Evolutionary conservation across 35 echinoderm and acorn worm species (phyloP).

Genomic region (Strongylocentrotus purpuratus): DNA sequence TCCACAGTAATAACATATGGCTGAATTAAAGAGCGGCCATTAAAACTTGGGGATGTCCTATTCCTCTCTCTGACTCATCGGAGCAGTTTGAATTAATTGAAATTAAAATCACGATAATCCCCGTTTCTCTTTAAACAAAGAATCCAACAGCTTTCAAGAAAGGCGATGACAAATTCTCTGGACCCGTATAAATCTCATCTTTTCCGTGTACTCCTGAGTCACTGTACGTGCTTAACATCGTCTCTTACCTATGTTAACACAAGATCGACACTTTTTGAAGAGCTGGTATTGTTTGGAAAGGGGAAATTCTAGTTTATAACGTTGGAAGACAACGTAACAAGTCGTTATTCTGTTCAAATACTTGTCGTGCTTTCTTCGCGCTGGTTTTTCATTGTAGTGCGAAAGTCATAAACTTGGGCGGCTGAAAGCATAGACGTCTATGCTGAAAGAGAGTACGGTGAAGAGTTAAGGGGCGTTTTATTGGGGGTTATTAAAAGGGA

Average conservation of each 20-base stretch:
- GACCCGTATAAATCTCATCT: not conserved
- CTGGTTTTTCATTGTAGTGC: not conserved
- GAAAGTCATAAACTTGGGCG: not conserved
- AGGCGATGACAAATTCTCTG: not conserved
- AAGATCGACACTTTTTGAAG: conserved; percentile 4
- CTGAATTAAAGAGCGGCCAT: not conserved
- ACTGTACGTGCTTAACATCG: not conserved
- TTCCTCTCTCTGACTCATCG: not conserved
- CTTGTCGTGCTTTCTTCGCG: not conserved
- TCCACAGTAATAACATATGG: no score
- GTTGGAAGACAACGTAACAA: not conserved
- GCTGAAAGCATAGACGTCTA: no score
- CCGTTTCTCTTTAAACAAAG: not conserved
- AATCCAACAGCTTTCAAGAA: not conserved
- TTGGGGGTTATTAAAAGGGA: not conserved
- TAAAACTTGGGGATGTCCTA: not conserved
- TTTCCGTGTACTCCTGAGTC: not conserved
- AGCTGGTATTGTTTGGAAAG: not conserved
- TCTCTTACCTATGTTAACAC: not conserved
- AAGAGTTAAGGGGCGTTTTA: not conserved
- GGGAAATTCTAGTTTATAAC: not conserved
- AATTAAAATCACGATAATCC: not conserved
- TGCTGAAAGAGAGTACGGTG: not conserved
- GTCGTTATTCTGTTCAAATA: not conserved
- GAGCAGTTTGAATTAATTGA: not conserved